A percentile compares a stretch with the other conserved stretches of the same genome.
Conservation (phyloP, 2,113 vertebrate species). For the Tragelaphus buxtoni region DNA sequence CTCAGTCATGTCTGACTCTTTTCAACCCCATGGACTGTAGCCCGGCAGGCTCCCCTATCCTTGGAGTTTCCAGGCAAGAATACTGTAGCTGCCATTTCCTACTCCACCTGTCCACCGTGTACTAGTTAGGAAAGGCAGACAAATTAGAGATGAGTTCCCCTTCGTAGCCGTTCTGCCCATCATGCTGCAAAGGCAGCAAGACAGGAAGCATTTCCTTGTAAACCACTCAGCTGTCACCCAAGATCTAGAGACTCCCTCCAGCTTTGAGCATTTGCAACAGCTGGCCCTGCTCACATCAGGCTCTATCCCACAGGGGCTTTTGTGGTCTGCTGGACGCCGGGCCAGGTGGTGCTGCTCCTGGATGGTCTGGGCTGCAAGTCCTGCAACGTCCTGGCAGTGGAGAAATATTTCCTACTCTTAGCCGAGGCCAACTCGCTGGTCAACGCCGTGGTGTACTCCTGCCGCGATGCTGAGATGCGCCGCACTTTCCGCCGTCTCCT, state of each 20-base stretch:
- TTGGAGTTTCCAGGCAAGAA: neutral
- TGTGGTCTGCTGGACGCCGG: conserved; percentile 94
- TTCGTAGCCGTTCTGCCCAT: neutral
- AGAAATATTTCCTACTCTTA: conserved; percentile 92
- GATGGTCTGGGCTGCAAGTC: conserved; percentile 85
- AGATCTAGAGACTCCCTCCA: neutral
- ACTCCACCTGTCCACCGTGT: neutral
- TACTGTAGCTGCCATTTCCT: neutral
- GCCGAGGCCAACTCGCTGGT: conserved; percentile 94
- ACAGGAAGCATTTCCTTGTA: neutral
- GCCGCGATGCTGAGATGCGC: conserved; percentile 91
- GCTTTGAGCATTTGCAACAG: neutral
- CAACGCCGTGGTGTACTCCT: conserved; percentile 92
- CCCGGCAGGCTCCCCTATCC: neutral
- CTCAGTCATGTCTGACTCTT: neutral
- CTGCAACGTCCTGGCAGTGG: conserved; percentile 84
- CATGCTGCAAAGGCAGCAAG: neutral
- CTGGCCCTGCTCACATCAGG: neutral
- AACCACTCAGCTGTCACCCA: neutral
- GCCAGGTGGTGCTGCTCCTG: conserved; percentile 88
- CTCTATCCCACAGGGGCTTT: conserved; percentile 86
- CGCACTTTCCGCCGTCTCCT: conserved; percentile 89
- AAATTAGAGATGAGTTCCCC: neutral
- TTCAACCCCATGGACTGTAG: neutral
- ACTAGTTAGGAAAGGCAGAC: neutral